phyloP scores from a whole-genome alignment of 1,140 invertebrate species.

The Ceratoteleas bidentatus region DNA sequence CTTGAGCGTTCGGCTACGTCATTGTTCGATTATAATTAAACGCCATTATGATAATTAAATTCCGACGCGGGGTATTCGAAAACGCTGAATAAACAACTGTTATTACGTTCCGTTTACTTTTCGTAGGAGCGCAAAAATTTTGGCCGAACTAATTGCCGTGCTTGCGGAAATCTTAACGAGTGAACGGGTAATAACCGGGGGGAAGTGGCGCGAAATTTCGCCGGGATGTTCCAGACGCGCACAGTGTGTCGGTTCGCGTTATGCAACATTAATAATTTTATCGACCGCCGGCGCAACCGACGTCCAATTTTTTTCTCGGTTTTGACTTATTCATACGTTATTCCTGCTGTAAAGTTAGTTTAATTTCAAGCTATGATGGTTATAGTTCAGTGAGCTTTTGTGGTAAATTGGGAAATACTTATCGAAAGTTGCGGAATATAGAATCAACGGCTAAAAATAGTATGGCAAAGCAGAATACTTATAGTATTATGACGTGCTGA shows the following conservation, averaged over 20 bases:
- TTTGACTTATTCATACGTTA: conserved; percentile 18
- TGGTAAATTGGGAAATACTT: conserved; percentile 23
- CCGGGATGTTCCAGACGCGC: not conserved
- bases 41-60: conserved; percentile 38
- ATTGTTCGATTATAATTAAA: conserved; percentile 40
- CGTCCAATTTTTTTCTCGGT: conserved; percentile 1
- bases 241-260: not conserved
- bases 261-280: not conserved
- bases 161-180: not conserved
- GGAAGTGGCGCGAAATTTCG: not conserved
- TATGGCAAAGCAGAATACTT: conserved; percentile 25
- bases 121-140: conserved; percentile 1
- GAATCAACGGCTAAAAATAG: conserved; percentile 34
- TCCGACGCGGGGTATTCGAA: not conserved
- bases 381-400: conserved; percentile 26
- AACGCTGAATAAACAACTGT: conserved; percentile 8
- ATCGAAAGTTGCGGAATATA: conserved; percentile 22
- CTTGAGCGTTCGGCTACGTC: conserved; percentile 24
- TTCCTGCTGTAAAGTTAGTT: conserved; percentile 28
- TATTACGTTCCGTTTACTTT: conserved; percentile 19
- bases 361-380: conserved; percentile 22
- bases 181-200: not conserved
- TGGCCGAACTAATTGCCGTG: conserved; percentile 10
- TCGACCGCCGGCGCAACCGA: not conserved
- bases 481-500: conserved; percentile 40